Percentiles rank a stretch among this genome's conserved stretches.
Evolutionary conservation across 92 coral and sea anemone genomes (phyloP).

Genomic region (Porites evermanni): DNA sequence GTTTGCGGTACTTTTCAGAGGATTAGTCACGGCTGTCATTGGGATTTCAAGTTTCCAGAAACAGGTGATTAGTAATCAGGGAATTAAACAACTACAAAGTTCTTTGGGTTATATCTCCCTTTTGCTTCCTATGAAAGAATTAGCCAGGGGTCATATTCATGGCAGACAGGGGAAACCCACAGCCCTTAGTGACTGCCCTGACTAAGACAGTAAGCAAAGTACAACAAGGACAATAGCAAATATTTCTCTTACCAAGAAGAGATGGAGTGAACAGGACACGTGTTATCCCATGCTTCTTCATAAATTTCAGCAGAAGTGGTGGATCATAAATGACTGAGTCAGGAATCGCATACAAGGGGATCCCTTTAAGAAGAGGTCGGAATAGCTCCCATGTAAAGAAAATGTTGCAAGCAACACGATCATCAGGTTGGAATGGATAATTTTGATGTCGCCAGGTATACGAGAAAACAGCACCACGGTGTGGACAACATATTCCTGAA

Average conservation of each 20-base stretch:
- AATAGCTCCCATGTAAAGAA: constrained; percentile 92
- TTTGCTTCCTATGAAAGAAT: too few relatives aligned
- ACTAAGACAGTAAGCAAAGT: too few relatives aligned
- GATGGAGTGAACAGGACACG: constrained; percentile 86
- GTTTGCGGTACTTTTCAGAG: too few relatives aligned
- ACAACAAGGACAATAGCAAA: too few relatives aligned
- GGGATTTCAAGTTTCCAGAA: too few relatives aligned
- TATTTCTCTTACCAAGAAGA: constrained; percentile 68
- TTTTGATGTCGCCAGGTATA: constrained; percentile 78
- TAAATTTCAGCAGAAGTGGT: constrained; percentile 68
- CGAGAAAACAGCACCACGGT: constrained; percentile 85
- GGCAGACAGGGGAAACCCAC: too few relatives aligned
- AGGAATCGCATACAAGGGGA: constrained; percentile 82
- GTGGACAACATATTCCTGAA: constrained; percentile 90
- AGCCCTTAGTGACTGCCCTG: too few relatives aligned
- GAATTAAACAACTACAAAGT: too few relatives aligned
- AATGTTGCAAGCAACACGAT: constrained; percentile 88
- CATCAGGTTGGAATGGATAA: constrained; percentile 76
- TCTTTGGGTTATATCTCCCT: too few relatives aligned
- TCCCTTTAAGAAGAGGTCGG: constrained; percentile 68
- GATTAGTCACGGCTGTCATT: too few relatives aligned
- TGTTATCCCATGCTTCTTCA: constrained; percentile 79
- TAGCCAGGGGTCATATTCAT: too few relatives aligned
- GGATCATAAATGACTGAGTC: constrained; percentile 88
- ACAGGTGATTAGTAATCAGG: too few relatives aligned